A percentile compares a stretch with the other conserved stretches of the same genome.
Conservation (phyloP, 2,797 vertebrate species). For the Cyprinodon diabolis region DNA sequence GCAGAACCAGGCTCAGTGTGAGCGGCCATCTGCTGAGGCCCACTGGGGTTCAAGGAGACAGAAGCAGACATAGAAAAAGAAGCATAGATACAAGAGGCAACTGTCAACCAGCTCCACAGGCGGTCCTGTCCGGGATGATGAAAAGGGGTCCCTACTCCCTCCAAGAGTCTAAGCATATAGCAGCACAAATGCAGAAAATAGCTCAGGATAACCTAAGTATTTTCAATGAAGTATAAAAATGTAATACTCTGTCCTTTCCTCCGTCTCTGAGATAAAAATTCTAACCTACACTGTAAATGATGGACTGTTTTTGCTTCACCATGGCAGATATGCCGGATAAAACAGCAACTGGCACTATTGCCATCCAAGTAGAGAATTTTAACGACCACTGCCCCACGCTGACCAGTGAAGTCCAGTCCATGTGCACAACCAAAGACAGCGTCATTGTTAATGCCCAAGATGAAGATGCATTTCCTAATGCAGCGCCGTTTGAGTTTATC, state of each 20-base stretch:
- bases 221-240: too few species aligned
- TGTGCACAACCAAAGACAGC: conserved; percentile 75
- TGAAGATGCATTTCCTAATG: conserved; percentile 80
- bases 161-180: too few species aligned
- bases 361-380: conserved; percentile 64
- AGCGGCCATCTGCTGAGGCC: too few species aligned
- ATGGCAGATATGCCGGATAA: conserved; percentile 76
- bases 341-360: conserved; percentile 86
- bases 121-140: too few species aligned
- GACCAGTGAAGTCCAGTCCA: conserved; percentile 49
- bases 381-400: conserved; percentile 90
- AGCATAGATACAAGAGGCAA: too few species aligned
- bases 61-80: too few species aligned
- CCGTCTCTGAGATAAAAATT: background rate
- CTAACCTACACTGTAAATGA: conserved; percentile 7
- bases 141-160: too few species aligned
- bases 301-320: conserved; percentile 1
- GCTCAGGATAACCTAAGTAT: too few species aligned
- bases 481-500: conserved; percentile 84
- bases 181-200: too few species aligned
- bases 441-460: conserved; percentile 85
- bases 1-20: too few species aligned
- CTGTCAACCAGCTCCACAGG: too few species aligned
- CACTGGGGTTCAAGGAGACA: too few species aligned
- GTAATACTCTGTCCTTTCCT: background rate